These are phyloP conservation scores for Elgaria multicarinata DNA, from an alignment of 2,113 vertebrate genomes.

Conservation along the genomic window DNA sequence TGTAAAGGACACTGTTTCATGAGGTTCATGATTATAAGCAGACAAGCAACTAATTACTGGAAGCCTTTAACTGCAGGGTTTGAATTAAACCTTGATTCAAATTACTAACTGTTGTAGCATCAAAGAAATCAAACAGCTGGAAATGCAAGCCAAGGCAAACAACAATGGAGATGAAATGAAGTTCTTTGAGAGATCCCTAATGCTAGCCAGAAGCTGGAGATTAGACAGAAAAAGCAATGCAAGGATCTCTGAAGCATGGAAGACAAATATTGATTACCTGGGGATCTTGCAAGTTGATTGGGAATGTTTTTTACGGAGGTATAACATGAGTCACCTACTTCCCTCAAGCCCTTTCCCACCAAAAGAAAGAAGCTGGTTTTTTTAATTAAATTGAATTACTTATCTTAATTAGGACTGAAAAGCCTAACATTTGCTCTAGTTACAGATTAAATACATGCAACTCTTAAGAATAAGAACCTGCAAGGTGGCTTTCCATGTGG, in stretches of 20 bases:
- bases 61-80: constrained; percentile 55
- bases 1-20: constrained; percentile 19
- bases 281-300: constrained; percentile 40
- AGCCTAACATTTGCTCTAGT: constrained; percentile 1
- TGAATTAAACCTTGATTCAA: constrained; percentile 66
- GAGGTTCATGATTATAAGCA: constrained; percentile 58
- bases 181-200: constrained; percentile 41
- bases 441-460: constrained; percentile 25
- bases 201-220: constrained; percentile 47
- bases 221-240: constrained; percentile 11
- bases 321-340: constrained; percentile 4
- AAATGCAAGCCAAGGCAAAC: constrained; percentile 26
- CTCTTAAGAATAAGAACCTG: constrained; percentile 5
- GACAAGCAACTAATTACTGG: constrained; percentile 61
- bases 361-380: background rate
- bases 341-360: constrained; percentile 3
- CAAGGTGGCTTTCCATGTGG: background rate
- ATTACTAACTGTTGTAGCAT: constrained; percentile 59
- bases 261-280: constrained; percentile 35
- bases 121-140: constrained; percentile 54
- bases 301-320: constrained; percentile 8
- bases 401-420: constrained; percentile 8
- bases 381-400: constrained; percentile 36
- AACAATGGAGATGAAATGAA: constrained; percentile 33
- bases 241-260: constrained; percentile 21